Evolutionary conservation across 2,113 vertebrate species (phyloP), one percentile per base, ranked within the genome.

Genomic region (Dendrocopos noguchii): DNA sequence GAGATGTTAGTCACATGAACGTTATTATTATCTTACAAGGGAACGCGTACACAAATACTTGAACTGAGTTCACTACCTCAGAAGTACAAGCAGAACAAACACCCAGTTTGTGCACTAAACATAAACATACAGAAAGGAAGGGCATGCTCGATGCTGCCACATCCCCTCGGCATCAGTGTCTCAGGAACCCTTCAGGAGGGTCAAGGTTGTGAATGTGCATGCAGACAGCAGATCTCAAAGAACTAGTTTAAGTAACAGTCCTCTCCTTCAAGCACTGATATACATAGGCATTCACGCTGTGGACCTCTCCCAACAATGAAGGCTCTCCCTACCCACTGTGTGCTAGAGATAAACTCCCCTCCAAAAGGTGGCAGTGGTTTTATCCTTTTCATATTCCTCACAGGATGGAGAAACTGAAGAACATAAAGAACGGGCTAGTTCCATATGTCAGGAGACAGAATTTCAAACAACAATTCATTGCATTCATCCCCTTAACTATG

Each of bases 101-200:
- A 53, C 3, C 4, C 31, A 18, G 50, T 57, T 63, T 0, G 2
- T 34, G 33, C 0, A 0, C 60, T 57, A 39, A 4, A 5, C 15
- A 53, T 29, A 67, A 39, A 68, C 2, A 1, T 15, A 55, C 29
- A 84, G 42, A 84, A 81, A 64, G 42, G n/a, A 92, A 72, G 29
- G 59, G 8, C 6, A 50, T 17, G 17, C 55, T 33, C 79, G 34
- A 27, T 20, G 47, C 12, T 50, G 33, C 46, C 67, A 61, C 17
- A 55, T 57, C 20, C 31, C 39, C 19, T 31, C 39, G 20, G 24
- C 8, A 1, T 27, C 2, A 1, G 10, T 9, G 46, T n/a, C 59
- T 39, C 56, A 72, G 44, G 50, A 84, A 46, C 55, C 74, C 50
- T 89, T 79, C 59, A 53, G n/a, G 55, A 86, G 27, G 20, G 53